A percentile compares a stretch with the other conserved stretches of the same genome.
These are phyloP conservation scores for sheep (Ovis aries) DNA, from an alignment of 2,113 vertebrate genomes.

Conservation along the genomic window ARS-UI_Ramb_v3.0 NC_056059.1:51357501-51358000, in stretches of 20 bases:
- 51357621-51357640: neutral
- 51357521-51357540: neutral
- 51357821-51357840: neutral
- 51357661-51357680: neutral
- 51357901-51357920: constrained; percentile 41
- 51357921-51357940: constrained; percentile 41
- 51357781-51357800: neutral
- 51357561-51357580: neutral
- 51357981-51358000: constrained; percentile 44
- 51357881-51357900: constrained; percentile 44
- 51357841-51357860: neutral
- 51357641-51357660: neutral
- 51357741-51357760: constrained; percentile 20
- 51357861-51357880: constrained; percentile 15
- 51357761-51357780: constrained; percentile 7
- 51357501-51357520: neutral
- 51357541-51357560: neutral
- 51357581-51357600: neutral
- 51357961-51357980: constrained; percentile 45
- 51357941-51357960: constrained; percentile 34
- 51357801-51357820: neutral
- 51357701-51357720: neutral
- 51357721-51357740: neutral
- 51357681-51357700: neutral
- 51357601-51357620: neutral